phyloP scores from a whole-genome alignment of 2,797 vertebrate species.

The Argentina silus region DNA sequence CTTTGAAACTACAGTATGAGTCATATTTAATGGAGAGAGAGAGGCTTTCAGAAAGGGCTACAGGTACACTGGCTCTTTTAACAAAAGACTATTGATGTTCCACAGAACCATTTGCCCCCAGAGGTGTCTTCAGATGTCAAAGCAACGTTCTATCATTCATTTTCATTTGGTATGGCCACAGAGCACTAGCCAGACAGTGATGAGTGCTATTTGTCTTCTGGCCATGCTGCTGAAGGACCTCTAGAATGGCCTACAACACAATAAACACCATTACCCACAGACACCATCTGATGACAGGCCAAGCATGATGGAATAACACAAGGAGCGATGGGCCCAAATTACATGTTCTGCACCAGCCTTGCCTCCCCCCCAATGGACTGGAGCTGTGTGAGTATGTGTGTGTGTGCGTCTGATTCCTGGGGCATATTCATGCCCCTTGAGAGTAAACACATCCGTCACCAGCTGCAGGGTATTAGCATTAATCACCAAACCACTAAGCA shows the following conservation, averaged over 20 bases:
- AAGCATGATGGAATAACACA: slow-evolving; percentile 30
- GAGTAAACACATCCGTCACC: slow-evolving; percentile 58
- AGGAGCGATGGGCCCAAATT: slow-evolving; percentile 47
- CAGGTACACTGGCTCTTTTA: slow-evolving; percentile 22
- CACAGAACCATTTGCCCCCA: slow-evolving; percentile 19
- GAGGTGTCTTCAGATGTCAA: slow-evolving; percentile 52
- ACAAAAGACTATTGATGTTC: slow-evolving; percentile 35
- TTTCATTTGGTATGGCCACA: slow-evolving; percentile 57
- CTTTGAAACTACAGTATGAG: not conserved
- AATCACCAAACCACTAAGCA: slow-evolving; percentile 53
- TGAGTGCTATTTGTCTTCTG: slow-evolving; percentile 58
- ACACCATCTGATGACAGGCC: slow-evolving; percentile 39
- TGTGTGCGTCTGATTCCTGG: slow-evolving; percentile 14
- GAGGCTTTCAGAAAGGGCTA: not conserved
- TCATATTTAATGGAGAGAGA: not conserved
- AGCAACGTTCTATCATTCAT: slow-evolving; percentile 52
- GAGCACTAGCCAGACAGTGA: slow-evolving; percentile 59
- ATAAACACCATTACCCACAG: slow-evolving; percentile 50
- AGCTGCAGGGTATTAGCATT: slow-evolving; percentile 52
- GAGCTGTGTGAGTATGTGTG: not conserved
- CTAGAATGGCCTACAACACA: slow-evolving; percentile 44
- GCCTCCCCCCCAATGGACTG: not conserved
- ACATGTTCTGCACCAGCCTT: slow-evolving; percentile 37
- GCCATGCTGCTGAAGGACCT: slow-evolving; percentile 51
- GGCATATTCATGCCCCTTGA: slow-evolving; percentile 26